Evolutionary conservation across 2,797 vertebrate genomes (phyloP), one percentile per base, ranked within the genome.

Genomic region (Morus bassanus): DNA sequence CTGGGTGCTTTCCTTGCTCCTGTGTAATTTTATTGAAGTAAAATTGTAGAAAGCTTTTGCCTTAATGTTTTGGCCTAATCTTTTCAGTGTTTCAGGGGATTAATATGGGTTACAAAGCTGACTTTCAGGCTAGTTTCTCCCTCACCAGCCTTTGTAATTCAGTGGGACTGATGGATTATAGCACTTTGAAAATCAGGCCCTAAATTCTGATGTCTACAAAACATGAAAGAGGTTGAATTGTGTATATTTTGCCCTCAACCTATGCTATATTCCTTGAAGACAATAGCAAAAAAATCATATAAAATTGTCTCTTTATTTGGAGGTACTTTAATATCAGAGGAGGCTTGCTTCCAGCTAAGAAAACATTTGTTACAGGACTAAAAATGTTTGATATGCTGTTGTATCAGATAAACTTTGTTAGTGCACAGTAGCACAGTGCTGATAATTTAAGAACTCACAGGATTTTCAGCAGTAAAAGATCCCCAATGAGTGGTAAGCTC

Each of bases 271-370:
- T 77, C 63, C 77, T 92, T 87, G 39, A 91, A 94, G 53, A 94
- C 60, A 87, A 70, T 3, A 67, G 39, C 9, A 72, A 85, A 65
- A 86, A 75, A 46, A 13, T 27, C 2, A 5, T 18, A 35, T 51
- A 27, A 88, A 84, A 75, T 56, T 15, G 24, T 56, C 31, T 86
- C 46, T 94, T 81, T 95, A 45, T 76, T 93, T 88, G 43, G 19
- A 82, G 59, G 17, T 21, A 54, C 54, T 94, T 94, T 63, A 92
- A 41, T 85, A 86, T 79, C 60, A 50, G 85, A 75, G 51, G 70
- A 70, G 77, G 59, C 33, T 93, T 94, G 74, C 89, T 97, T 81
- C 91, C 67, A 90, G 89, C 88, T 69, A 91, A 91, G 89, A 76
- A 81, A 94, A 88, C 48, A 59, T 85, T 91, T 90, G 76, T 94